Evolutionary conservation across 53 echinoderm and acorn worm genomes (phyloP), one percentile per base, ranked within the genome.

Genomic region (Apostichopus leukothele): DNA sequence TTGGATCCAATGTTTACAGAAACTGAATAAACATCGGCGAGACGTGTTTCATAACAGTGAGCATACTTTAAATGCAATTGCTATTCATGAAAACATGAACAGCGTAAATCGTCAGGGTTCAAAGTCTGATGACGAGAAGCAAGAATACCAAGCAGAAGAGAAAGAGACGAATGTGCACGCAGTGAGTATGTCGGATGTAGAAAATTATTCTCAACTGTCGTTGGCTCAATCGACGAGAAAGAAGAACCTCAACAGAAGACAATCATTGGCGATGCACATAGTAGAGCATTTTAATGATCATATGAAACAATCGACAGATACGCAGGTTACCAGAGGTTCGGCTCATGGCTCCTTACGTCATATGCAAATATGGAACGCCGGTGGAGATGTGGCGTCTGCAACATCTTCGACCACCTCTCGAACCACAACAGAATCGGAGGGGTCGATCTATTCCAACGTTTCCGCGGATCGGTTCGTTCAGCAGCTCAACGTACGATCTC

Each of bases 1-100:
- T 55, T 96, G 96, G 96, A 75, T 91, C 21, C 83, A 89, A 19
- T 92, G 91, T 91, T 85, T 96, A 20, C 79, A 89, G 0, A 93
- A 96, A n/a, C 53, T 91, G 74, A 91, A 91, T n/a, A 87, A 92
- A 73, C 73, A 86, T 21, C 86, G 92, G 25, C 81, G 91, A 71
- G 78, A 16, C 21, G 12, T 53, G 60, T 19, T 76, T 39, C 77
- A 21, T n/a, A 50, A 52, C 13, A 11, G 13, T 52, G 52, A 21
- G 9, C 26, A 11, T 11, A 39, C 9, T 39, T 7, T 39, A 39
- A 52, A 21, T 50, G 9, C 4, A 8, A 76, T 21, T 5, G 7
- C 23, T 76, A 76, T 16, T 76, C 77, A 52, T 76, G 27, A n/a
- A 18, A 18, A 18, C 2, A 21, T 6, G 0, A 71, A 3, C 71